These are phyloP conservation scores for Pholis gunnellus DNA, from an alignment of 2,113 vertebrate species.

Conservation along the genomic window DNA sequence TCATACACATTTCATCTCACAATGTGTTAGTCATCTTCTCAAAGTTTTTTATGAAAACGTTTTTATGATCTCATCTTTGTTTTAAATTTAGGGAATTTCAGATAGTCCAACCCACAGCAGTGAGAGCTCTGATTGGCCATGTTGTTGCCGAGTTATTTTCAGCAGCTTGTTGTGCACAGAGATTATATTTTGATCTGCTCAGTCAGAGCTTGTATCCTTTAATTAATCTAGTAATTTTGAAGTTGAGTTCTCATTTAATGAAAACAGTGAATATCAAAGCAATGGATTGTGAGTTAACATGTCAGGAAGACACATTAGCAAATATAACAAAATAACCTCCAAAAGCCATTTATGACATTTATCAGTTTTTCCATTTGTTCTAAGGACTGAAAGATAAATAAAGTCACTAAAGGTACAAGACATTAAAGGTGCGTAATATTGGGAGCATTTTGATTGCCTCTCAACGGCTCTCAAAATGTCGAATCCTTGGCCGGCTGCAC, in stretches of 20 bases:
- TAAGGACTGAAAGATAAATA: background rate
- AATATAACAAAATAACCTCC: background rate
- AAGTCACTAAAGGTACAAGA: background rate
- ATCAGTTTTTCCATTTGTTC: background rate
- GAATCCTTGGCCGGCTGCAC: too few species aligned
- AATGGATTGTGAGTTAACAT: background rate
- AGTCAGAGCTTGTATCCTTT: background rate
- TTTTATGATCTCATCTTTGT: background rate
- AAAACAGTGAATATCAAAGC: background rate
- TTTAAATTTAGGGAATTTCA: background rate
- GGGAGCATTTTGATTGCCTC: background rate
- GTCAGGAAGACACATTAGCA: too few species aligned
- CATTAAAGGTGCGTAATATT: background rate
- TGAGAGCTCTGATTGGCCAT: background rate
- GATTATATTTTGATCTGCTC: background rate
- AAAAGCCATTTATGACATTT: background rate
- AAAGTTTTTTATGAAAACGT: background rate
- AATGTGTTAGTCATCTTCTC: background rate
- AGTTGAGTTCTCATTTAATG: background rate
- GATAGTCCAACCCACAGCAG: background rate
- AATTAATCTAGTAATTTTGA: background rate
- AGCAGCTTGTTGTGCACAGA: too few species aligned
- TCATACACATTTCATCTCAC: background rate
- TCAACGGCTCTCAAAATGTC: background rate
- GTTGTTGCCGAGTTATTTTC: background rate